A percentile compares a stretch with the other conserved stretches of the same genome.
Evolutionary conservation across 2,797 vertebrate genomes (phyloP).

Genomic region (Margarornis squamiger): DNA sequence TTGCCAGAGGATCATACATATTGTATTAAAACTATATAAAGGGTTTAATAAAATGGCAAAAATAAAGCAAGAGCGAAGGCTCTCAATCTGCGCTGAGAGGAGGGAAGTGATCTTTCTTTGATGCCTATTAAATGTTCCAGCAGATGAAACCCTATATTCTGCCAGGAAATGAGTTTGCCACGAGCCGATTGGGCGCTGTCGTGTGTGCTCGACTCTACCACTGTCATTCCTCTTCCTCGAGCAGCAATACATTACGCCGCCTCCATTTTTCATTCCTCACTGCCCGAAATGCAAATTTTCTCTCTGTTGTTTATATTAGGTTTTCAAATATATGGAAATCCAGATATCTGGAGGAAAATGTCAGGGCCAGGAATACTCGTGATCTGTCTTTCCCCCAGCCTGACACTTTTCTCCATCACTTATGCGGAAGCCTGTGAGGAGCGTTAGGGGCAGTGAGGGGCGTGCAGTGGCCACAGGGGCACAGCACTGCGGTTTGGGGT

Average conservation of each 20-base stretch:
- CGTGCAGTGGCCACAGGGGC: not conserved
- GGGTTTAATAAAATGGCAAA: slow-evolving; percentile 77
- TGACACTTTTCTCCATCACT: slow-evolving; percentile 67
- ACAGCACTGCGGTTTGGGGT: not conserved
- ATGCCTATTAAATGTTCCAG: slow-evolving; percentile 82
- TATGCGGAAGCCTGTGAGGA: not conserved
- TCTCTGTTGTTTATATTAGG: slow-evolving; percentile 86
- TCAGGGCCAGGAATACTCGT: slow-evolving; percentile 77
- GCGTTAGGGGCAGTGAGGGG: not conserved
- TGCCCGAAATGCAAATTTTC: slow-evolving; percentile 82
- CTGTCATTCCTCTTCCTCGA: slow-evolving; percentile 80
- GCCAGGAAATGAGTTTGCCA: slow-evolving; percentile 85
- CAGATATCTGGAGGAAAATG: slow-evolving; percentile 82
- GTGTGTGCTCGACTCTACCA: slow-evolving; percentile 73
- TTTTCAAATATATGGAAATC: slow-evolving; percentile 88
- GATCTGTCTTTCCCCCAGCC: slow-evolving; percentile 75
- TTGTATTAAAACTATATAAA: slow-evolving; percentile 80
- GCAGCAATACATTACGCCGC: slow-evolving; percentile 77
- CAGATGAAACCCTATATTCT: slow-evolving; percentile 82
- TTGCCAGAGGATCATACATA: slow-evolving; percentile 75
- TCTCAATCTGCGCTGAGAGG: slow-evolving; percentile 62
- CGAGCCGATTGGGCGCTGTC: slow-evolving; percentile 74
- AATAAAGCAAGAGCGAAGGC: slow-evolving; percentile 67
- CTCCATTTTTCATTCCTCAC: slow-evolving; percentile 84
- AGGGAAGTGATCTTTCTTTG: slow-evolving; percentile 77